Conservation (phyloP, 2,888 invertebrate genomes). For the Synanthedon andrenaeformis region DNA sequence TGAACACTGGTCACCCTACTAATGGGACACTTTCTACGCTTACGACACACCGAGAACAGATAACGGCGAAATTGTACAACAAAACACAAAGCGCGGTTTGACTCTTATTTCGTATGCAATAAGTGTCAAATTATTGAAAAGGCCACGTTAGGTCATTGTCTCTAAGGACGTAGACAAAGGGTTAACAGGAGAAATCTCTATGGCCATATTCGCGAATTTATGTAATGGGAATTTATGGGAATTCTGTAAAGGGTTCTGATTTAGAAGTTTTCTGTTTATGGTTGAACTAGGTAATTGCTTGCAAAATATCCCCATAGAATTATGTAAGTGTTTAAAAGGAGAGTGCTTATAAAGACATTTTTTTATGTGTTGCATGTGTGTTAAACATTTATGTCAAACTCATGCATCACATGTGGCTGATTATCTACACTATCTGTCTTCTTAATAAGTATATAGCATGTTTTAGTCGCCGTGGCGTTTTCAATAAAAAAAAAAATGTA, state of each 20-base stretch:
- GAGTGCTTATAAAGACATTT: too few relatives aligned
- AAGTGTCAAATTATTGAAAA: constrained; percentile 25
- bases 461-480: too few relatives aligned
- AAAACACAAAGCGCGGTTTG: constrained; percentile 21
- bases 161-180: constrained; percentile 26
- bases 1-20: constrained; percentile 23
- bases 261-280: neutral
- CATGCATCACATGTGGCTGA: too few relatives aligned
- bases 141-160: constrained; percentile 14
- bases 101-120: constrained; percentile 20
- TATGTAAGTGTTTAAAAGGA: too few relatives aligned
- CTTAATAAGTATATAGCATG: too few relatives aligned
- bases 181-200: constrained; percentile 42
- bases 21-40: constrained; percentile 55
- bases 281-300: neutral
- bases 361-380: too few relatives aligned
- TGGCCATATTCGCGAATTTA: constrained; percentile 39
- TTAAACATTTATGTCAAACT: too few relatives aligned
- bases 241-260: neutral
- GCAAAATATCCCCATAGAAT: constrained; percentile 3
- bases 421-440: too few relatives aligned
- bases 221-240: constrained; percentile 9
- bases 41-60: constrained; percentile 34
- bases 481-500: too few relatives aligned
- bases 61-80: constrained; percentile 34